Evolutionary conservation across 2,888 invertebrate genomes (phyloP).

Genomic region (Hemicrepidius hirtus): DNA sequence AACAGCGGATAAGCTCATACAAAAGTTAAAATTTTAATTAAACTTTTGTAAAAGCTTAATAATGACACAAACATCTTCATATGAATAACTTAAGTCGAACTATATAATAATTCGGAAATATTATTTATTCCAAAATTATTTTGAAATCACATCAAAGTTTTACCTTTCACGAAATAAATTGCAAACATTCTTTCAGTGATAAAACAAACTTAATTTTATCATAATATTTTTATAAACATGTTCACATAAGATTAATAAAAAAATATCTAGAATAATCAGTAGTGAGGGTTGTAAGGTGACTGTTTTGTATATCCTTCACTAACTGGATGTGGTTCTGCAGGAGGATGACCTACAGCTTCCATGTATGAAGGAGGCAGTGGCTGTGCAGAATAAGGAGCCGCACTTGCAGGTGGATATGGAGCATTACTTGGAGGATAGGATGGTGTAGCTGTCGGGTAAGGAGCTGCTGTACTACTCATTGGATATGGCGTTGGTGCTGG

Average conservation of each 20-base stretch:
- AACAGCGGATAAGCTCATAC: neutral
- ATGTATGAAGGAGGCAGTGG: conserved; percentile 47
- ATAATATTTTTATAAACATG: conserved; percentile 13
- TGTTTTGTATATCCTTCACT: conserved; percentile 46
- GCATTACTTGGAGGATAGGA: conserved; percentile 28
- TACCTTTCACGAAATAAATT: neutral
- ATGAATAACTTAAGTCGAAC: neutral
- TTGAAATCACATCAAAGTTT: conserved; percentile 10
- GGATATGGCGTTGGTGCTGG: conserved; percentile 40
- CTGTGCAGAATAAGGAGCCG: conserved; percentile 35
- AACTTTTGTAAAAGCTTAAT: conserved; percentile 5
- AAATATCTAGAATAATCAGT: conserved; percentile 31
- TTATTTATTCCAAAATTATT: neutral
- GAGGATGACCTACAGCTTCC: conserved; percentile 49
- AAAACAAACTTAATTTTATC: neutral
- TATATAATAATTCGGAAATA: neutral
- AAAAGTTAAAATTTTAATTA: neutral
- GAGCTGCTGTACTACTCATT: conserved; percentile 3
- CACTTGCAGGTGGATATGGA: conserved; percentile 44
- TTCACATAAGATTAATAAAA: neutral
- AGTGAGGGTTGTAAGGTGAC: conserved; percentile 49
- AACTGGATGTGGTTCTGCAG: conserved; percentile 33
- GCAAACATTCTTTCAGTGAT: neutral
- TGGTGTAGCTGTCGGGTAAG: conserved; percentile 22
- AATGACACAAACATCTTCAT: neutral